A percentile compares a stretch with the other conserved stretches of the same genome.
Evolutionary conservation across 2,797 vertebrate species (phyloP).

Genomic region (Hozukius guyotensis): DNA sequence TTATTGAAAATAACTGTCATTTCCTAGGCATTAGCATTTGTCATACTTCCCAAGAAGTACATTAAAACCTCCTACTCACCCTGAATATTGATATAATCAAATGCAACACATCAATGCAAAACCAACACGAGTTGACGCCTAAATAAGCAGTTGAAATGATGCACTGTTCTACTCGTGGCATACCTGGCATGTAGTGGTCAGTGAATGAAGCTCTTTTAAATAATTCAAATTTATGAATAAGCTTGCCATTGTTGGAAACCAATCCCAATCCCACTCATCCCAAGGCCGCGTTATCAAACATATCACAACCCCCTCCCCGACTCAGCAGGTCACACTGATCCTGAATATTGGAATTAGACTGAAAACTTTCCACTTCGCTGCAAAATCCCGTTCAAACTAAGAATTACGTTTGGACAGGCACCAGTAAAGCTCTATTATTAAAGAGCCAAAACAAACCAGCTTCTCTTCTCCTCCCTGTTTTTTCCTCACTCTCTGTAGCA

Average conservation of each 20-base stretch:
- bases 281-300: not conserved
- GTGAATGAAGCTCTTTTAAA: not conserved
- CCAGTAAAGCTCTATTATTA: constrained; percentile 13
- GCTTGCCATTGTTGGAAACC: not conserved
- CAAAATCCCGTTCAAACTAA: constrained; percentile 14
- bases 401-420: constrained; percentile 34
- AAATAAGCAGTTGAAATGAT: not conserved
- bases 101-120: not conserved
- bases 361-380: constrained; percentile 8
- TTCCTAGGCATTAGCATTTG: not conserved
- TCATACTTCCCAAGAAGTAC: not conserved
- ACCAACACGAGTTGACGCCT: not conserved
- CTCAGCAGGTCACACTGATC: constrained; percentile 1
- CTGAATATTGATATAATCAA: not conserved
- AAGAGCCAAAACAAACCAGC: constrained; percentile 46
- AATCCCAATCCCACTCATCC: not conserved
- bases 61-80: not conserved
- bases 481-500: constrained; percentile 17
- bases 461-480: constrained; percentile 1
- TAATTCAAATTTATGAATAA: not conserved
- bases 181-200: not conserved
- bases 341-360: constrained; percentile 15
- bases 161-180: not conserved
- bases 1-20: not conserved
- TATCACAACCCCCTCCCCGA: not conserved